These are phyloP conservation scores for Gortyna flavago DNA, from an alignment of 2,888 invertebrate genomes.

Conservation along the genomic window DNA sequence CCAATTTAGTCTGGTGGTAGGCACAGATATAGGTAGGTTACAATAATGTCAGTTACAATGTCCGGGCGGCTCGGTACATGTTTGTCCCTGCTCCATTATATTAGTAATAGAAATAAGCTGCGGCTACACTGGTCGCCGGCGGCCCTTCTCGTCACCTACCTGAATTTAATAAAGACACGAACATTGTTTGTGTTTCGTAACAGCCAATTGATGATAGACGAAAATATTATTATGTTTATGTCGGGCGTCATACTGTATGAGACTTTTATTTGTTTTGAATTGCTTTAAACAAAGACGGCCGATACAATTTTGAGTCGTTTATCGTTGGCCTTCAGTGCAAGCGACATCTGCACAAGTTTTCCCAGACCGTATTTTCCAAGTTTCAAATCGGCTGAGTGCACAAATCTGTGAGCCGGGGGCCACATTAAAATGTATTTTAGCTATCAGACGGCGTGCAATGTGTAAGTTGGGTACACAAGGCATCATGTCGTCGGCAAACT, in stretches of 20 bases:
- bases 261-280: conserved; percentile 16
- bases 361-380: conserved; percentile 21
- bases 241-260: not conserved
- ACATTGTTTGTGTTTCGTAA: conserved; percentile 49
- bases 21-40: conserved; percentile 51
- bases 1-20: conserved; percentile 48
- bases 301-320: conserved; percentile 36
- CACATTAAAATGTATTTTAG: conserved; percentile 49
- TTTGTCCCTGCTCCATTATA: conserved; percentile 59
- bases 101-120: conserved; percentile 56
- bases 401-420: conserved; percentile 12
- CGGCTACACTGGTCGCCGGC: conserved; percentile 39
- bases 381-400: conserved; percentile 35
- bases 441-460: conserved; percentile 37
- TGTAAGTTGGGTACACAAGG: conserved; percentile 38
- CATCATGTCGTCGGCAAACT: conserved; percentile 40
- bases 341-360: conserved; percentile 34
- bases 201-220: conserved; percentile 35
- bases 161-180: conserved; percentile 59
- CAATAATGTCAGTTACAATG: conserved; percentile 50
- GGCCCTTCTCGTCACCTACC: conserved; percentile 39
- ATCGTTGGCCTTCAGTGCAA: conserved; percentile 32
- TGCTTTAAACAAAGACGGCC: conserved; percentile 11
- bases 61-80: conserved; percentile 46
- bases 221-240: conserved; percentile 44